Evolutionary conservation across 2,888 invertebrate species (phyloP).

Genomic region (Mimas tiliae): DNA sequence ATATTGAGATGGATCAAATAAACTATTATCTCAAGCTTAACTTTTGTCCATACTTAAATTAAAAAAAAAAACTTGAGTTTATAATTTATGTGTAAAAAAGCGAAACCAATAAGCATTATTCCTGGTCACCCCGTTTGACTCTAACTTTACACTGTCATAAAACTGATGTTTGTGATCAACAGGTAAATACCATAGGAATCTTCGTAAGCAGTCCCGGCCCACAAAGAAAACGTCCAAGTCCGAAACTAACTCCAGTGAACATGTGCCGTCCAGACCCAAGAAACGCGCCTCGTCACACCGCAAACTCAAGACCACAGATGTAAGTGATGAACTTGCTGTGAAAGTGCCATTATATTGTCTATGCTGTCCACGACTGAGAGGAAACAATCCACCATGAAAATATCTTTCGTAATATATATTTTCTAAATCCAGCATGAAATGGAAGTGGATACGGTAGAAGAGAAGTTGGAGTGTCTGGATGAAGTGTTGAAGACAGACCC

Average conservation of each 20-base stretch:
- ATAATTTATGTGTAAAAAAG: too few species aligned
- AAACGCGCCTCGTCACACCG: constrained; percentile 75
- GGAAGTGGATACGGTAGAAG: constrained; percentile 68
- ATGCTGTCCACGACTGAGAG: too few species aligned
- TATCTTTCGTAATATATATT: constrained; percentile 15
- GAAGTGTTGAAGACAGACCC: constrained; percentile 60
- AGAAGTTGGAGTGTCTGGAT: constrained; percentile 64
- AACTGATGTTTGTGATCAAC: constrained; percentile 15
- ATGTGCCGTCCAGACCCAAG: constrained; percentile 77
- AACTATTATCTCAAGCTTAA: too few species aligned
- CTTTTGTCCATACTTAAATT: too few species aligned
- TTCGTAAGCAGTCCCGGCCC: constrained; percentile 71
- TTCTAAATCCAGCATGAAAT: constrained; percentile 58
- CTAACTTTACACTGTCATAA: background rate
- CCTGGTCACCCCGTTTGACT: background rate
- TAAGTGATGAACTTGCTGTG: constrained; percentile 40
- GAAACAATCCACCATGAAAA: too few species aligned
- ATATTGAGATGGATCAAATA: too few species aligned
- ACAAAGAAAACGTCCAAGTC: constrained; percentile 69
- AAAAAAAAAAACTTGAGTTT: too few species aligned
- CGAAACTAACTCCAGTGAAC: constrained; percentile 64
- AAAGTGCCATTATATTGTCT: too few species aligned
- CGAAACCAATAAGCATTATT: too few species aligned
- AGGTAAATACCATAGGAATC: constrained; percentile 77
- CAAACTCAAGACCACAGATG: constrained; percentile 67